phyloP scores from a whole-genome alignment of 2,888 invertebrate species.

The Caenorhabditis sulstoni region DNA sequence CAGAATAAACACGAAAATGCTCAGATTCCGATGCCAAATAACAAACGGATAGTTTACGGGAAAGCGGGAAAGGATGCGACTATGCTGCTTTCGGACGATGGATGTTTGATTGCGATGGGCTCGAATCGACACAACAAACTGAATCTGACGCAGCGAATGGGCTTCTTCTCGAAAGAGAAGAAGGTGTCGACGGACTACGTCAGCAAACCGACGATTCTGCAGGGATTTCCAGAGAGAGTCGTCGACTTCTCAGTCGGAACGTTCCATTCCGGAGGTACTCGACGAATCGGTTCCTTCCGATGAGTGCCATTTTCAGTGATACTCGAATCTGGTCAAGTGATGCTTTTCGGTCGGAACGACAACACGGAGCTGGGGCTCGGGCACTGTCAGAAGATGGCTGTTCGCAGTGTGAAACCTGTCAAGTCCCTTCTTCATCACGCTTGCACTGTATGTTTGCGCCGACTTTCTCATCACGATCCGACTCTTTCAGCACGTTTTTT shows the following conservation, averaged over 20 bases:
- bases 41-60: slow-evolving; percentile 66
- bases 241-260: slow-evolving; percentile 84
- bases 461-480: too few species aligned
- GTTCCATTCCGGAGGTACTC: slow-evolving; percentile 82
- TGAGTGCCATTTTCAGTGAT: slow-evolving; percentile 80
- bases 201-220: slow-evolving; percentile 82
- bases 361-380: slow-evolving; percentile 85
- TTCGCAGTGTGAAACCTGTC: slow-evolving; percentile 81
- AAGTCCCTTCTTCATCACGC: slow-evolving; percentile 81
- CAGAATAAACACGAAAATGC: not conserved
- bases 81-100: slow-evolving; percentile 64
- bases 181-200: slow-evolving; percentile 80
- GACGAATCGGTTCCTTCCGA: not conserved
- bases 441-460: slow-evolving; percentile 61
- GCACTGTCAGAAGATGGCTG: slow-evolving; percentile 80
- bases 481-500: slow-evolving; percentile 84
- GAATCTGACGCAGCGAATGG: slow-evolving; percentile 83
- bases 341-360: slow-evolving; percentile 85
- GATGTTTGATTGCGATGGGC: slow-evolving; percentile 85
- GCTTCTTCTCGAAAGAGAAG: slow-evolving; percentile 82
- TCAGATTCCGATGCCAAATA: slow-evolving; percentile 69
- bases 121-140: slow-evolving; percentile 85
- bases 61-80: slow-evolving; percentile 65
- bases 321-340: slow-evolving; percentile 83
- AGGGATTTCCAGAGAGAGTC: slow-evolving; percentile 84